Percentiles rank a stretch among this genome's conserved stretches.
Evolutionary conservation across 2,797 vertebrate genomes (phyloP).

Genomic region (Apogon talboti): DNA sequence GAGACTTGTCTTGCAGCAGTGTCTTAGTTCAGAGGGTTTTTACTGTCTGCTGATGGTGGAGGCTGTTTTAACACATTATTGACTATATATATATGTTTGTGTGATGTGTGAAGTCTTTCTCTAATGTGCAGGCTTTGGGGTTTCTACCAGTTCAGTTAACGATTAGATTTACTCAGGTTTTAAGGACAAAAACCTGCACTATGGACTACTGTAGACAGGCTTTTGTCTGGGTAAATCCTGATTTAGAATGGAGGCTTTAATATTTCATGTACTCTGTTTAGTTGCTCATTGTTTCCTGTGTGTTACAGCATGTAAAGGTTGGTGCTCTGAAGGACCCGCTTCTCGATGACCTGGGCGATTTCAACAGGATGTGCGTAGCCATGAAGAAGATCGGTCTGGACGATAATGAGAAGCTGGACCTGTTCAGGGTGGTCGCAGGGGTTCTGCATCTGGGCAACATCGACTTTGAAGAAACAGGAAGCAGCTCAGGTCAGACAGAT

Average conservation of each 20-base stretch:
- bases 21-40: slow-evolving; percentile 3
- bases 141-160: slow-evolving; percentile 3
- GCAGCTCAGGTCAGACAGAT: slow-evolving; percentile 88
- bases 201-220: not conserved
- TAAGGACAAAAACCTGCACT: too few relatives aligned
- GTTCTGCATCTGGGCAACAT: slow-evolving; percentile 98
- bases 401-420: slow-evolving; percentile 95
- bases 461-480: slow-evolving; percentile 97
- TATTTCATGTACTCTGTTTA: not conserved
- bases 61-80: slow-evolving; percentile 16
- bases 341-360: slow-evolving; percentile 95
- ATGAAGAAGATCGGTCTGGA: slow-evolving; percentile 98
- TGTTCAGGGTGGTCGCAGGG: slow-evolving; percentile 95
- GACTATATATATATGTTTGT: not conserved
- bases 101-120: slow-evolving; percentile 2
- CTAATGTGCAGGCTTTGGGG: not conserved
- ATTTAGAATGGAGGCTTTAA: slow-evolving; percentile 15
- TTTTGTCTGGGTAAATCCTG: slow-evolving; percentile 35
- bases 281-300: not conserved
- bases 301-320: slow-evolving; percentile 87
- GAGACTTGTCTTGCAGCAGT: slow-evolving; percentile 9
- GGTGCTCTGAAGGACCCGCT: slow-evolving; percentile 95
- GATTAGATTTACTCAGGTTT: slow-evolving; percentile 29
- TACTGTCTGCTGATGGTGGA: slow-evolving; percentile 48
- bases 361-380: slow-evolving; percentile 95